Percentiles rank a stretch among this genome's conserved stretches.
These are phyloP conservation scores for Nannoperca australis DNA, from an alignment of 2,797 vertebrate species.

Conservation along the genomic window DNA sequence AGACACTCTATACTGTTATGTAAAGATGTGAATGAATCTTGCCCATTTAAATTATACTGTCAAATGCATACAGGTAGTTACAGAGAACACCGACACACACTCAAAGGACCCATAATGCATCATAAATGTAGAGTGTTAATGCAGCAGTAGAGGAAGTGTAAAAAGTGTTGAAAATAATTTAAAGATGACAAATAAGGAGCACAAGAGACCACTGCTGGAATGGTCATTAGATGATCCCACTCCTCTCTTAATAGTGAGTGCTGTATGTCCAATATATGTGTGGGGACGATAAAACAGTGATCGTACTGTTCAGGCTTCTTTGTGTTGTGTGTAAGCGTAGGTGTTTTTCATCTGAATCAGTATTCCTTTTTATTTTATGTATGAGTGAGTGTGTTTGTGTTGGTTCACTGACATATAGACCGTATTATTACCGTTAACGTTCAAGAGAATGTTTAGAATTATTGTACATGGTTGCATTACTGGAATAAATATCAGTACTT, in stretches of 20 bases:
- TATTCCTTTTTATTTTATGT: conserved; percentile 22
- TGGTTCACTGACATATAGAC: conserved; percentile 6
- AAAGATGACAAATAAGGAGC: conserved; percentile 35
- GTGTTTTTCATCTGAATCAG: conserved; percentile 28
- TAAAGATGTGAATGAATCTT: conserved; percentile 3
- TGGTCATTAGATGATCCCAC: not conserved
- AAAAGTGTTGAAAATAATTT: conserved; percentile 20
- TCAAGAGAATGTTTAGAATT: not conserved
- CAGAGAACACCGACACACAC: not conserved
- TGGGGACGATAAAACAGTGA: no score
- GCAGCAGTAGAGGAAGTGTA: conserved; percentile 1
- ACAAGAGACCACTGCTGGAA: not conserved
- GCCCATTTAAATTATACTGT: not conserved
- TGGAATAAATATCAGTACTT: conserved; percentile 9
- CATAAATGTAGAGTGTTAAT: not conserved
- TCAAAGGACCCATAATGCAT: not conserved
- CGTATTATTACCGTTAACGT: conserved; percentile 31
- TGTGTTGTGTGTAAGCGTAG: conserved; percentile 6
- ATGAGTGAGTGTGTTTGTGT: conserved; percentile 8
- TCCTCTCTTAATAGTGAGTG: conserved; percentile 8
- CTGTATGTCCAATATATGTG: not conserved
- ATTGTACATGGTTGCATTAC: not conserved
- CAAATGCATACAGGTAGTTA: conserved; percentile 14
- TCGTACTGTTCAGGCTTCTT: conserved; percentile 3
- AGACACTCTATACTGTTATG: not conserved